phyloP scores from a whole-genome alignment of 2,797 vertebrate genomes.

The Acestrorhynchus altus region DNA sequence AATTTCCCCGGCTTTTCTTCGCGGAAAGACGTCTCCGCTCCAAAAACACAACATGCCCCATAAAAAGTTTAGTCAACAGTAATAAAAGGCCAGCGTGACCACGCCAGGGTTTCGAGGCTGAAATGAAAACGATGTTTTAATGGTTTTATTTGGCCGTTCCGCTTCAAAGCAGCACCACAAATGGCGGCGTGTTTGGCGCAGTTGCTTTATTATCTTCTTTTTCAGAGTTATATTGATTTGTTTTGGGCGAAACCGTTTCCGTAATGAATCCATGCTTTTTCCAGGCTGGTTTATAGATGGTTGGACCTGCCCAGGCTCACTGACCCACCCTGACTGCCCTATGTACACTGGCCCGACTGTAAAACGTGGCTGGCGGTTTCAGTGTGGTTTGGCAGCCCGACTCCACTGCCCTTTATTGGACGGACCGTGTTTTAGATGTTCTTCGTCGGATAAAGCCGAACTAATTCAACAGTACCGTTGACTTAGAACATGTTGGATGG shows the following conservation, averaged over 20 bases:
- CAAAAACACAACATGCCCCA: slow-evolving; percentile 65
- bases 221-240: not conserved
- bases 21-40: slow-evolving; percentile 68
- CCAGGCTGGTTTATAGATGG: slow-evolving; percentile 39
- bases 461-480: not conserved
- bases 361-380: not conserved
- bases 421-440: not conserved
- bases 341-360: slow-evolving; percentile 12
- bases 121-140: slow-evolving; percentile 65
- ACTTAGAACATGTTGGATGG: too few relatives aligned
- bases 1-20: slow-evolving; percentile 65
- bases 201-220: slow-evolving; percentile 36
- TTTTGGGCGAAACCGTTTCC: slow-evolving; percentile 50
- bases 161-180: slow-evolving; percentile 54
- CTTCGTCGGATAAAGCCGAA: not conserved
- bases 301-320: slow-evolving; percentile 18
- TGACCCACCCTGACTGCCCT: slow-evolving; percentile 22
- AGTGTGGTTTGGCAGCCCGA: not conserved
- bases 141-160: slow-evolving; percentile 65
- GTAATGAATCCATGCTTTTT: slow-evolving; percentile 50
- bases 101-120: slow-evolving; percentile 61
- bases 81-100: slow-evolving; percentile 69
- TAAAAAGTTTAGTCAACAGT: slow-evolving; percentile 71
- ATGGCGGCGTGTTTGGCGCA: slow-evolving; percentile 47
- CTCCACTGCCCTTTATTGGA: not conserved